phyloP scores from a whole-genome alignment of 2,797 vertebrate genomes.

The Acestrorhynchus altus region DNA sequence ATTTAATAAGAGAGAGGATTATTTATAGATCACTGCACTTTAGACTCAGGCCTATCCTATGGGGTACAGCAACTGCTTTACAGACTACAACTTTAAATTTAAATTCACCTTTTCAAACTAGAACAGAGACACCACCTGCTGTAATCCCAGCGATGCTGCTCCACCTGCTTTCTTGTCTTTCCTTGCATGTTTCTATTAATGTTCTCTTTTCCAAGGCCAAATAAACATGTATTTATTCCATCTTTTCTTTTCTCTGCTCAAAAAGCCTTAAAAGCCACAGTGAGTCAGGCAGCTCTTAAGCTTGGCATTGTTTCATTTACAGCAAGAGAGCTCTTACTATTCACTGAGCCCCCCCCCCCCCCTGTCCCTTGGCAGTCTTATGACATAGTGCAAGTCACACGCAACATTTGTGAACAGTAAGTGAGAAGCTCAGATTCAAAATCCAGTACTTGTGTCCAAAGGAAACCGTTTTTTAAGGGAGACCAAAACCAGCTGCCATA shows the following conservation, averaged over 20 bases:
- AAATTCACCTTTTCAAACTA: neutral
- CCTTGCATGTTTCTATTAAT: neutral
- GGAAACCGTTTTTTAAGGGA: neutral
- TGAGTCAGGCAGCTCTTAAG: constrained; percentile 8
- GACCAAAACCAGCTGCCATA: neutral
- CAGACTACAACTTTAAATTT: neutral
- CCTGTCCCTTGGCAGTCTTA: constrained; percentile 9
- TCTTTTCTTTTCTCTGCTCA: constrained; percentile 17
- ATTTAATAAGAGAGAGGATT: constrained; percentile 13
- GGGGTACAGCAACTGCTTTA: neutral
- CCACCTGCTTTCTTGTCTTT: neutral
- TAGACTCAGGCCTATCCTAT: neutral
- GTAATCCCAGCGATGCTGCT: neutral
- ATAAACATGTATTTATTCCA: constrained; percentile 3
- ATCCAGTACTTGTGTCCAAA: constrained; percentile 1
- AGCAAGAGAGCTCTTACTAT: constrained; percentile 27
- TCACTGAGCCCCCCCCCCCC: constrained; percentile 32
- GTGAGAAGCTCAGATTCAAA: neutral
- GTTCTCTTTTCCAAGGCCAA: neutral
- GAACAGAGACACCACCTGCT: neutral
- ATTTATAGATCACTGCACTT: constrained; percentile 30
- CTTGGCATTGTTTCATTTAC: constrained; percentile 33
- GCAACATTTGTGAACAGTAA: constrained; percentile 11
- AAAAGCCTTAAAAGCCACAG: constrained; percentile 27
- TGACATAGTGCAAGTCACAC: constrained; percentile 18